Conservation (phyloP, 2,797 vertebrate genomes). For the Cuniculus paca region DNA sequence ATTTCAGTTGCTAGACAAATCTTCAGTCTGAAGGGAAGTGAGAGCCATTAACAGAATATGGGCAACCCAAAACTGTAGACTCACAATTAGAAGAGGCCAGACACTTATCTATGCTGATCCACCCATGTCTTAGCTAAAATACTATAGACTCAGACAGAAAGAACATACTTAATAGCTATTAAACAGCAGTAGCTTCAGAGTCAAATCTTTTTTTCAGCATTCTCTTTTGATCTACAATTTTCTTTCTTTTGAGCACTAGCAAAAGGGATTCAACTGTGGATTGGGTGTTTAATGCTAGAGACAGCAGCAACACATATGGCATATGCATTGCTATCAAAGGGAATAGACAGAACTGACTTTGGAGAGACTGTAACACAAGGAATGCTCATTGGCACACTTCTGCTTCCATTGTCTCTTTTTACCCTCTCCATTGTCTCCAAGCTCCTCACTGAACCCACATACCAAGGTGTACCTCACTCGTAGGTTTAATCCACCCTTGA, state of each 20-base stretch:
- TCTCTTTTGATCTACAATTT: constrained; percentile 54
- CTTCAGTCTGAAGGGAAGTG: constrained; percentile 44
- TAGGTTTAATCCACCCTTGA: neutral
- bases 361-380: neutral
- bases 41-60: neutral
- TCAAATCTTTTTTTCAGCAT: constrained; percentile 42
- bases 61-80: neutral
- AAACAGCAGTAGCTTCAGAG: constrained; percentile 25
- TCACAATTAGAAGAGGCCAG: neutral
- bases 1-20: neutral
- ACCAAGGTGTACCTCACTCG: neutral
- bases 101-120: constrained; percentile 4
- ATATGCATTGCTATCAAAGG: neutral
- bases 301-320: neutral
- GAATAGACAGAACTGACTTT: neutral
- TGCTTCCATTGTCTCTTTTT: neutral
- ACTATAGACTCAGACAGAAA: neutral
- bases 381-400: neutral
- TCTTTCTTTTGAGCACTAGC: constrained; percentile 40
- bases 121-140: constrained; percentile 12
- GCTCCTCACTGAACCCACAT: neutral
- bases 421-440: neutral
- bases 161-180: constrained; percentile 16
- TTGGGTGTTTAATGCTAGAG: neutral
- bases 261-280: neutral